These are phyloP conservation scores for Sminthurinus aureus DNA, from an alignment of 2,888 invertebrate species.

Conservation along the genomic window DNA sequence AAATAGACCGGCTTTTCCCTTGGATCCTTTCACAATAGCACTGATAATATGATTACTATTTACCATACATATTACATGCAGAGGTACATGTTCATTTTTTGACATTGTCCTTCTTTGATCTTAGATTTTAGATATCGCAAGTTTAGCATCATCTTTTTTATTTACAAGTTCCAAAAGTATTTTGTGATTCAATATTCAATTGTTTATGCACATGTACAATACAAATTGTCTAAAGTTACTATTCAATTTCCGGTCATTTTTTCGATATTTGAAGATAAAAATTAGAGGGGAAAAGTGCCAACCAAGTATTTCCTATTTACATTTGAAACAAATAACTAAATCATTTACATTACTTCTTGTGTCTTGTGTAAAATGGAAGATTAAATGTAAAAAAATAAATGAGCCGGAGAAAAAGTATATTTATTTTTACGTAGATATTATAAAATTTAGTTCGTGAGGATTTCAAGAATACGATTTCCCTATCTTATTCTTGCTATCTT, in stretches of 20 bases:
- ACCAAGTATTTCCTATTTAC: background rate
- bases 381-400: too few species aligned
- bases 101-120: too few species aligned
- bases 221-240: background rate
- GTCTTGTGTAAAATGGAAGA: too few species aligned
- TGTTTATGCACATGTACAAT: background rate
- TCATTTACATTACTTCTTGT: background rate
- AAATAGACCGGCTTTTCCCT: background rate
- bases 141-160: too few species aligned
- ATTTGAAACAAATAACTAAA: background rate
- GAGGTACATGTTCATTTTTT: too few species aligned
- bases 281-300: background rate
- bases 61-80: too few species aligned
- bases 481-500: background rate
- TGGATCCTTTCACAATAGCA: background rate
- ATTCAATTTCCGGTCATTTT: background rate
- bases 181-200: background rate
- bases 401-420: too few species aligned
- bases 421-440: too few species aligned
- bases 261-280: background rate
- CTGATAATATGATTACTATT: too few species aligned
- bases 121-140: background rate
- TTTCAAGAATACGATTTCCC: background rate
- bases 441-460: background rate
- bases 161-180: background rate